Base-by-base conservation (phyloP, 1,140 invertebrate genomes). In the Zaprionus lachaisei region DNA sequence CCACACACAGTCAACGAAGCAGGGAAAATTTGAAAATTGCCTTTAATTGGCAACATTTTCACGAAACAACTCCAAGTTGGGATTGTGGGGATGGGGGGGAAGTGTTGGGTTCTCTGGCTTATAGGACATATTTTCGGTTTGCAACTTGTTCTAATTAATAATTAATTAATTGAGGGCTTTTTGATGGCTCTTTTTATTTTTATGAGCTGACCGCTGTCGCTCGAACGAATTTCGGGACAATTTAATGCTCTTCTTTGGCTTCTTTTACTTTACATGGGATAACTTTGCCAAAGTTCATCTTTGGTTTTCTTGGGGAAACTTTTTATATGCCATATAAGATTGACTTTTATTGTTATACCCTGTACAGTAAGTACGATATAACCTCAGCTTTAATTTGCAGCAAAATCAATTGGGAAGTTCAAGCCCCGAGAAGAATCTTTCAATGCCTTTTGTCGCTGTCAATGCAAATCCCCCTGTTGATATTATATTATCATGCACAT, bases 1-100 rank as follows among this genome's bases (percentile, higher is more conserved):
- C 38, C 56, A 55, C 56, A 51, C 22, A 6, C 71, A 65, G 70
- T 58, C 62, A 72, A 56, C 68, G 58, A 71, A 56, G 5, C 62
- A 73, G 71, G 38, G 41, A 78, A 81, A 76, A 85, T 85, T 73
- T 54, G 74, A 34, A 85, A 85, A 85, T 85, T 85, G 79, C 79
- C 82, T 85, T 81, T 85, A 85, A 85, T 85, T 85, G 82, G 79
- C 66, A 41, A 56, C 77, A 84, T 78, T 72, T 77, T 77, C 62
- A 66, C 65, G 56, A 62, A 58, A 57, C 49, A 26, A 49, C 41
- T 62, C 17, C 26, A 11, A 34, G 28, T 28, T 7, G 26, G 0
- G 41, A 60, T 15, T 15, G 37, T 28, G 26, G 28, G 15, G 17
- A n/a, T 1, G 20, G 24, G 20, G 22, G 57, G 56, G 37, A 15